A percentile compares a stretch with the other conserved stretches of the same genome.
phyloP scores from a whole-genome alignment of 2,113 vertebrate species.

The Gadus macrocephalus region DNA sequence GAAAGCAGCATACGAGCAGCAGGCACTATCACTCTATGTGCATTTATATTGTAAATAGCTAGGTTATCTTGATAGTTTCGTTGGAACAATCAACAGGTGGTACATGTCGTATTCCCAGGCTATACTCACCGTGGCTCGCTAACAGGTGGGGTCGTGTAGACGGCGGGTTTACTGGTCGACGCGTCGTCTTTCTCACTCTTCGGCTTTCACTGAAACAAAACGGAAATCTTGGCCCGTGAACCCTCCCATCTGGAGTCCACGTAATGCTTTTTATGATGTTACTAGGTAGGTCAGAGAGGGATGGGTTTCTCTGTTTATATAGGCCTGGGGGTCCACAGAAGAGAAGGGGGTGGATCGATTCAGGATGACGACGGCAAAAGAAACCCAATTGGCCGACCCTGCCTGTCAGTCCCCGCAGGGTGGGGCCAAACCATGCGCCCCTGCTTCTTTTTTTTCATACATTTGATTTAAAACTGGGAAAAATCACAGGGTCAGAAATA shows the following conservation, averaged over 20 bases:
- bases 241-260: constrained; percentile 57
- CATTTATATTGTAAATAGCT: no score
- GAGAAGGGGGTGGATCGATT: constrained; percentile 62
- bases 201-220: constrained; percentile 41
- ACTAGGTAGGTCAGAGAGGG: constrained; percentile 66
- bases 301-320: constrained; percentile 72
- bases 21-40: no score
- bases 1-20: neutral
- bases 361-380: constrained; percentile 61
- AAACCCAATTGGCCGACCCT: constrained; percentile 62
- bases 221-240: constrained; percentile 39
- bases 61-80: neutral
- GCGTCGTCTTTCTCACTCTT: constrained; percentile 37
- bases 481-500: no score
- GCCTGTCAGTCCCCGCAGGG: constrained; percentile 62
- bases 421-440: constrained; percentile 40
- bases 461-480: no score
- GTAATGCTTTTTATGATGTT: constrained; percentile 63
- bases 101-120: constrained; percentile 37
- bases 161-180: constrained; percentile 26
- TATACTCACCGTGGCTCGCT: constrained; percentile 42
- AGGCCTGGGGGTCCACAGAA: constrained; percentile 59
- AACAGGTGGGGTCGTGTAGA: constrained; percentile 60
- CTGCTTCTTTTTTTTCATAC: no score
- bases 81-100: neutral